These are phyloP conservation scores for Struthidea cinerea DNA, from an alignment of 2,113 vertebrate genomes.

Conservation along the genomic window DNA sequence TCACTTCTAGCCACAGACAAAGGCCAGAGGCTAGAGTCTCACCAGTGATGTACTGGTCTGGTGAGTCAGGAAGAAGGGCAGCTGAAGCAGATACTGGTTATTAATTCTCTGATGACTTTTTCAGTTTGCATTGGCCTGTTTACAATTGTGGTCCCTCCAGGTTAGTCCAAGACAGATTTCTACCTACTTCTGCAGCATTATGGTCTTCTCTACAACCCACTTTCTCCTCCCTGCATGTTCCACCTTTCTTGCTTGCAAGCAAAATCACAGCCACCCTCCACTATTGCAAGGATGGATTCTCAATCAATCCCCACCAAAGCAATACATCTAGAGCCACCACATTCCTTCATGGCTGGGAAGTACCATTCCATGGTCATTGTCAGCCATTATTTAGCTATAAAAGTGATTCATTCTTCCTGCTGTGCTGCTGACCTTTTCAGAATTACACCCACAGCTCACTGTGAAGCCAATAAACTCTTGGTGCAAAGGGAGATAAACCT, in stretches of 20 bases:
- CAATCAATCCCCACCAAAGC: background rate
- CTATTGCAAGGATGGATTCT: background rate
- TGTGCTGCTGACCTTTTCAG: slow-evolving; percentile 31
- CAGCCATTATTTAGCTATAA: slow-evolving; percentile 30
- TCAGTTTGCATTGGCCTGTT: background rate
- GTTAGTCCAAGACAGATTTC: background rate
- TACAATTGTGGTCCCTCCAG: background rate
- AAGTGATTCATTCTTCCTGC: slow-evolving; percentile 24
- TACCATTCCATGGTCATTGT: background rate
- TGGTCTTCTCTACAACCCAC: background rate
- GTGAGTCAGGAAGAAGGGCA: background rate
- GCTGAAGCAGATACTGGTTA: background rate
- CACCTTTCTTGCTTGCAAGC: background rate
- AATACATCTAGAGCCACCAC: background rate
- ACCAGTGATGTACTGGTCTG: background rate
- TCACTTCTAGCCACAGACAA: background rate
- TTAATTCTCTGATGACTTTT: background rate
- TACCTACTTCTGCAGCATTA: background rate
- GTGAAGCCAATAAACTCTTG: slow-evolving; percentile 8
- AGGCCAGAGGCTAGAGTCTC: background rate
- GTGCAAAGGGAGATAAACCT: background rate
- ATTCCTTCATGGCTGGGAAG: background rate
- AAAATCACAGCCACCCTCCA: background rate
- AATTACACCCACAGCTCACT: slow-evolving; percentile 32
- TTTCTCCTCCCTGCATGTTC: background rate